A percentile compares a stretch with the other conserved stretches of the same genome.
These are phyloP conservation scores for Apodemus speciosus DNA, from an alignment of 2,113 vertebrate genomes.

Conservation along the genomic window DNA sequence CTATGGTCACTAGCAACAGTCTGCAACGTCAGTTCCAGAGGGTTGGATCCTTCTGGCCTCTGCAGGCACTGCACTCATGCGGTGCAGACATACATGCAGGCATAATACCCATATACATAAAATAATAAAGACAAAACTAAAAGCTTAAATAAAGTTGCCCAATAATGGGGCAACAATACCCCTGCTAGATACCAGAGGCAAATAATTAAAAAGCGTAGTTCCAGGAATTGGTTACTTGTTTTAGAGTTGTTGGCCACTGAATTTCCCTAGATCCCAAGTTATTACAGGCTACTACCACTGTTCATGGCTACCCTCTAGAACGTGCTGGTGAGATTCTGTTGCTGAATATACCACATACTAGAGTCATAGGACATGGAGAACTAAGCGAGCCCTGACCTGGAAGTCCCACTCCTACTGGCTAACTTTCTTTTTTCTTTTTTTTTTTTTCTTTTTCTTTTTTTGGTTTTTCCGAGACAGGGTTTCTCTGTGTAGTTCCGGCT, in stretches of 20 bases:
- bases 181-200: neutral
- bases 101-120: neutral
- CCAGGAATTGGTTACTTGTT: neutral
- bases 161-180: neutral
- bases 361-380: neutral
- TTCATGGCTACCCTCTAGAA: neutral
- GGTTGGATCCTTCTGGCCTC: neutral
- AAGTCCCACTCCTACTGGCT: neutral
- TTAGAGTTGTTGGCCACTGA: neutral
- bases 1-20: neutral
- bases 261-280: neutral
- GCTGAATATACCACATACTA: neutral
- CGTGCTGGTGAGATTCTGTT: neutral
- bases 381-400: neutral
- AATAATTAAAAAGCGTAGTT: neutral
- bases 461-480: too few species aligned
- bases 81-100: neutral
- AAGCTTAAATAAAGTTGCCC: neutral
- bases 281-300: neutral
- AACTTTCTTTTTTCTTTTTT: too few species aligned
- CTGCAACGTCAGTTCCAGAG: neutral
- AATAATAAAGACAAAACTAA: neutral
- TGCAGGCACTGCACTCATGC: too few species aligned
- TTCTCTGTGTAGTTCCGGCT: too few species aligned
- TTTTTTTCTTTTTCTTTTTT: too few species aligned